phyloP scores from a whole-genome alignment of 92 coral and sea anemone genomes.

The Palythoa caribaeorum region DNA sequence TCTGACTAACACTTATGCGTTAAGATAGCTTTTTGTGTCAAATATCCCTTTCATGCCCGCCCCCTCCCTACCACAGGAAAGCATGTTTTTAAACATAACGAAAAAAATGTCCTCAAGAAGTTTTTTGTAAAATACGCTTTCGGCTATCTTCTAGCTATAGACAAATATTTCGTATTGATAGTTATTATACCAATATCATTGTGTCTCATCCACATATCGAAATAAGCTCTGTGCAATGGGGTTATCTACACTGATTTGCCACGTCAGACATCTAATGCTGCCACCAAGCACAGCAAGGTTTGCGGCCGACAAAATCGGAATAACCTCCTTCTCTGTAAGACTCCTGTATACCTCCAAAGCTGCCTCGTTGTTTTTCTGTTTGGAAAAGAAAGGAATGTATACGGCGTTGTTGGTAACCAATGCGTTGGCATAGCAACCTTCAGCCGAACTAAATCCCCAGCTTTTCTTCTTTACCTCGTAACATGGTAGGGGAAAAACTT shows the following conservation, averaged over 20 bases:
- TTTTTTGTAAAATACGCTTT: too few species aligned
- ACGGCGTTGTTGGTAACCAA: slow-evolving; percentile 69
- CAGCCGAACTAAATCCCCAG: slow-evolving; percentile 60
- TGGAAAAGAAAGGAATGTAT: slow-evolving; percentile 66
- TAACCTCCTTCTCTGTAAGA: slow-evolving; percentile 61
- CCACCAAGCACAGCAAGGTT: slow-evolving; percentile 66
- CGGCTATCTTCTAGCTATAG: too few species aligned
- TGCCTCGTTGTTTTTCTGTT: slow-evolving; percentile 48
- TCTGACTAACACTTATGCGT: too few species aligned
- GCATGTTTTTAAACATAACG: too few species aligned
- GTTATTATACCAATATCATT: background rate
- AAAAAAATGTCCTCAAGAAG: too few species aligned
- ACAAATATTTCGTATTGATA: too few species aligned
- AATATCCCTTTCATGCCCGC: too few species aligned
- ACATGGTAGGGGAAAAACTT: slow-evolving; percentile 64
- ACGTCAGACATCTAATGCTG: slow-evolving; percentile 68
- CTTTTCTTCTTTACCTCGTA: slow-evolving; percentile 57
- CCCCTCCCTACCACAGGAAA: too few species aligned
- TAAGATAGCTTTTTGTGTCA: too few species aligned
- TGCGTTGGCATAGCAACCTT: slow-evolving; percentile 69
- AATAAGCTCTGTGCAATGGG: slow-evolving; percentile 62
- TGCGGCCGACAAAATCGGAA: slow-evolving; percentile 49
- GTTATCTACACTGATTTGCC: slow-evolving; percentile 68
- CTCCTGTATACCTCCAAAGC: slow-evolving; percentile 53
- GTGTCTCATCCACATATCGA: slow-evolving; percentile 44